Evolutionary conservation across 35 echinoderm and acorn worm genomes (phyloP).

Genomic region (Apostichopus japonicus): DNA sequence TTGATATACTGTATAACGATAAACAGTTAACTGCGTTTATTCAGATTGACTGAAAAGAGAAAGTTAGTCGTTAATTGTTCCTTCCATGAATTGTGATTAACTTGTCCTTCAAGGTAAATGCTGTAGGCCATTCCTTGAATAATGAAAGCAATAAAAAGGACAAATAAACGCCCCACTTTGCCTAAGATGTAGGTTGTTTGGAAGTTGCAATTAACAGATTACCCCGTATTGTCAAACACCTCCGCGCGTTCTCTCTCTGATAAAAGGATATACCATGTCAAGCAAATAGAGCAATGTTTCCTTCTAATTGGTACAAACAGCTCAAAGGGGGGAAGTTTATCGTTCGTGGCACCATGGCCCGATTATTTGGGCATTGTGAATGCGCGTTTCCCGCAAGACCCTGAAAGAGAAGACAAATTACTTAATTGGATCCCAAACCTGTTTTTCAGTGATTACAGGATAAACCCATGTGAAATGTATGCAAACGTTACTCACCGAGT

Average conservation of each 20-base stretch:
- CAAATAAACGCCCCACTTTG: not conserved
- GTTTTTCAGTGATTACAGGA: not conserved
- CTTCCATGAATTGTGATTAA: not conserved
- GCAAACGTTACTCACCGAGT: no score
- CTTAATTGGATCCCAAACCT: not conserved
- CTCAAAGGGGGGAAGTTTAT: not conserved
- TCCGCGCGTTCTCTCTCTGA: not conserved
- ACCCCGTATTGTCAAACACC: not conserved
- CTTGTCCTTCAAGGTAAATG: not conserved
- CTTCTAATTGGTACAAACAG: not conserved
- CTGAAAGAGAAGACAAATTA: not conserved
- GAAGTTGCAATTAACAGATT: constrained; percentile 4
- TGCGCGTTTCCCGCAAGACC: not conserved
- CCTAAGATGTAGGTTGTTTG: not conserved
- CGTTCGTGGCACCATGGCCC: not conserved
- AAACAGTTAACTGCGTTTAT: not conserved
- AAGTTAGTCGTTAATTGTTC: not conserved
- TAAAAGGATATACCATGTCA: not conserved
- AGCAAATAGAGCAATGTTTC: not conserved
- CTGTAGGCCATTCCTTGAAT: not conserved
- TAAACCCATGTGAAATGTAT: no score
- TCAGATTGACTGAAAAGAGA: not conserved
- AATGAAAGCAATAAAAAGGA: not conserved
- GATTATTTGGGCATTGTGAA: not conserved
- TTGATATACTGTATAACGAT: not conserved